Conservation (phyloP, 2,113 vertebrate genomes). For the Salvelinus sp. region DNA sequence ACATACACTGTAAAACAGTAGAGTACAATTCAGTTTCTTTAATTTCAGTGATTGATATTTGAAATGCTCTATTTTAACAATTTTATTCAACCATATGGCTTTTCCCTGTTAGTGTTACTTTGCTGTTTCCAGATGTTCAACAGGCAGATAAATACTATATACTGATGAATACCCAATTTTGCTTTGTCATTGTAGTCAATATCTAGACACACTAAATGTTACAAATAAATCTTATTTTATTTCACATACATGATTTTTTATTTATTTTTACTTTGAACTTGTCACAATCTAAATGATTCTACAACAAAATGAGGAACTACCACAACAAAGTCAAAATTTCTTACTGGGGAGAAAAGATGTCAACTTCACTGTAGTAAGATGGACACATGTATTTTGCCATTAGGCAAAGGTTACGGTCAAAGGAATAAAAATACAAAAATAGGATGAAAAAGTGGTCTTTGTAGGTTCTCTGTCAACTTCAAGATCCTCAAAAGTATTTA, state of each 20-base stretch:
- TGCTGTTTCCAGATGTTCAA: no score
- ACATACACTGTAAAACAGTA: no score
- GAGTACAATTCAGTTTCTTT: no score
- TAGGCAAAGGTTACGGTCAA: conserved; percentile 63
- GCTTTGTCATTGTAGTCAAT: conserved; percentile 9
- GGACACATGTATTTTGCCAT: conserved; percentile 68
- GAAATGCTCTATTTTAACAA: no score
- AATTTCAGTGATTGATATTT: no score
- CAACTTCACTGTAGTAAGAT: conserved; percentile 69
- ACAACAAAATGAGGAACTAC: conserved; percentile 84
- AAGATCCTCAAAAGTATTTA: conserved; percentile 38
- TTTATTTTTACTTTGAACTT: conserved; percentile 67
- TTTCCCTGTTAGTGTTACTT: no score
- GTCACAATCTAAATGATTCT: conserved; percentile 83
- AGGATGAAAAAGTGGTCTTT: conserved; percentile 51
- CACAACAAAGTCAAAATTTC: conserved; percentile 79
- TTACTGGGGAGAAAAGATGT: conserved; percentile 68
- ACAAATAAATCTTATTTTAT: conserved; percentile 83
- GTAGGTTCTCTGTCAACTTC: conserved; percentile 43
- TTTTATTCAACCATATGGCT: no score
- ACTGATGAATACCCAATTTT: no score
- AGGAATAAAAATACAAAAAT: conserved; percentile 54
- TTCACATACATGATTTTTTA: conserved; percentile 76
- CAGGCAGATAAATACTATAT: no score
- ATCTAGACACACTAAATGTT: conserved; percentile 50